Base-by-base conservation (phyloP, 2,797 vertebrate genomes). In the Melanotaenia nigrans region DNA sequence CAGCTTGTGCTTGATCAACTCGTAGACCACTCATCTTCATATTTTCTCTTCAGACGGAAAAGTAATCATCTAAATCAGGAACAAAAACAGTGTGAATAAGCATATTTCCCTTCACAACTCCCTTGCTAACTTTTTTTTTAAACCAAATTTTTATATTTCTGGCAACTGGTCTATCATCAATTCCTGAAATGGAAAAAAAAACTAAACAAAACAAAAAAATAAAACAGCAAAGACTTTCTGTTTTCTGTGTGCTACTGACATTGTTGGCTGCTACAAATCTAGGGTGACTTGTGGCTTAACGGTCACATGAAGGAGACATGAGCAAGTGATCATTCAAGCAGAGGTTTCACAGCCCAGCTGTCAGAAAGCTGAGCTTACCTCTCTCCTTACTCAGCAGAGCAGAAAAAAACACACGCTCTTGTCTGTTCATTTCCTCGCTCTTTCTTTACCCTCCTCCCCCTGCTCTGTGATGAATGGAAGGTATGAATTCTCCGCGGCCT, bases 401-500 rank as follows among this genome's bases (percentile, higher is more conserved):
- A 84, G 67, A 83, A 77, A 56, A 85, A 86, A 79, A 85, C 68
- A 81, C 78, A 70, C 85, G 65, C 85, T 85, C 89, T 90, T 87
- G 86, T 88, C 87, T 87, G 83, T 89, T 90, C 86, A 87, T 93
- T 92, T 90, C 90, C 89, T 91, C 49, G 66, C 85, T 86, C 83
- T 83, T 85, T 90, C 83, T 83, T 85, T 84, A 53, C 76, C 82
- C 81, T 59, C 73, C 74, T 35, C 80, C 76, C 82, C 74, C 62
- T 77, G 47, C 75, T 77, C 89, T 92, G 90, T 93, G 91, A 92
- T 89, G 92, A 93, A 93, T 92, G 91, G 91, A 92, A 90, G 92
- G 92, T 92, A 94, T 94, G 93, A 93, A 92, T 93, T 94, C 93
- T 93, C 91, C 32, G 18, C 54, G 83, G 92, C 93, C 93, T 93